These are phyloP conservation scores for Apostichopus californicus DNA, from an alignment of 35 echinoderm and acorn worm genomes.

Conservation along the genomic window DNA sequence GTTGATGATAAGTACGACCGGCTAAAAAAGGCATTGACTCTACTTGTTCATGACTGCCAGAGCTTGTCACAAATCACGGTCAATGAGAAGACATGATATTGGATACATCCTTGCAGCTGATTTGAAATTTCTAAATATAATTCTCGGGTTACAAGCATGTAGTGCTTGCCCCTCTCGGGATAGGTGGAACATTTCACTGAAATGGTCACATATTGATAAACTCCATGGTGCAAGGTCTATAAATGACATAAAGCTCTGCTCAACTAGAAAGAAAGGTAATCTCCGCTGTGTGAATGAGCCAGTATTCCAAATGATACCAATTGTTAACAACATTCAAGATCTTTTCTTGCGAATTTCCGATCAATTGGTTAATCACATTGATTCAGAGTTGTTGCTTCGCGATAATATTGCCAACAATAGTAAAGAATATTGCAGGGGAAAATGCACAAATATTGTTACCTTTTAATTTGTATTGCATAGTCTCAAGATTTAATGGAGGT, in stretches of 20 bases:
- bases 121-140: slow-evolving; percentile 29
- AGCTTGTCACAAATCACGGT: slow-evolving; percentile 25
- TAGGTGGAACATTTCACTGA: slow-evolving; percentile 39
- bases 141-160: slow-evolving; percentile 37
- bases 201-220: slow-evolving; percentile 44
- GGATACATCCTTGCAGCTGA: slow-evolving; percentile 2
- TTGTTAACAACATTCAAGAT: slow-evolving; percentile 41
- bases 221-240: slow-evolving; percentile 32
- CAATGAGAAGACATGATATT: slow-evolving; percentile 30
- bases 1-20: slow-evolving; percentile 34
- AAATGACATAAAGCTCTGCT: slow-evolving; percentile 16
- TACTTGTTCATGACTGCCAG: slow-evolving; percentile 20
- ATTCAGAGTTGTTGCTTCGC: slow-evolving; percentile 22
- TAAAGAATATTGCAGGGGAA: slow-evolving; percentile 3
- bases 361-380: slow-evolving; percentile 36
- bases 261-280: background rate
- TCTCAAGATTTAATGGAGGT: slow-evolving; percentile 59
- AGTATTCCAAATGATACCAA: slow-evolving; percentile 29
- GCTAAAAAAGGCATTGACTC: slow-evolving; percentile 29
- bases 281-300: background rate
- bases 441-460: slow-evolving; percentile 51
- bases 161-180: slow-evolving; percentile 4
- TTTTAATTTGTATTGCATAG: slow-evolving; percentile 40
- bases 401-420: slow-evolving; percentile 35
- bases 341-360: slow-evolving; percentile 46